These are phyloP conservation scores for Nysson spinosus DNA, from an alignment of 2,888 invertebrate species.

Conservation along the genomic window DNA sequence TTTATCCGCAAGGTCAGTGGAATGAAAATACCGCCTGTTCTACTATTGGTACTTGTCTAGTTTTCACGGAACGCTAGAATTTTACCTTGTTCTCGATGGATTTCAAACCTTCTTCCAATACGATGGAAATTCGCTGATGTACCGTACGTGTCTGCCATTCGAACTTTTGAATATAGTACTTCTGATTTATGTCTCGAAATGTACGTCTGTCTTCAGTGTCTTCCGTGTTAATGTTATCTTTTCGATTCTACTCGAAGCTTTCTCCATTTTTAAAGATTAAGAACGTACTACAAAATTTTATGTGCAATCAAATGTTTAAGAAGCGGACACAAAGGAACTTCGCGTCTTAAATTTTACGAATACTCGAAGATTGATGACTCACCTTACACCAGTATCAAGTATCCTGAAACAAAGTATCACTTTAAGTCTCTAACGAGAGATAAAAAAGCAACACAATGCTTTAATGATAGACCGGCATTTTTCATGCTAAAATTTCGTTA, in stretches of 20 bases:
- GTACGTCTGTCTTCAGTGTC: slow-evolving; percentile 37
- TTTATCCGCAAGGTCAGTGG: slow-evolving; percentile 39
- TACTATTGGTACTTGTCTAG: slow-evolving; percentile 6
- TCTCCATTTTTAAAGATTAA: too few relatives aligned
- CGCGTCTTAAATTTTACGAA: slow-evolving; percentile 48
- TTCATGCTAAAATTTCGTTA: too few relatives aligned
- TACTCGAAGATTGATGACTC: slow-evolving; percentile 32
- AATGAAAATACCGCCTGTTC: slow-evolving; percentile 36
- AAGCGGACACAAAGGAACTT: too few relatives aligned
- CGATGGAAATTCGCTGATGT: slow-evolving; percentile 24
- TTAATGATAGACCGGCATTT: too few relatives aligned
- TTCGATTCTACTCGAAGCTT: too few relatives aligned
- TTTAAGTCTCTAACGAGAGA: too few relatives aligned
- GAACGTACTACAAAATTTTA: too few relatives aligned
- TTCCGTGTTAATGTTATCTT: slow-evolving; percentile 44
- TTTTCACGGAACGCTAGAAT: slow-evolving; percentile 47
- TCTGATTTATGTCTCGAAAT: slow-evolving; percentile 60
- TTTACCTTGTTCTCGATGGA: slow-evolving; percentile 39
- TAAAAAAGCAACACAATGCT: too few relatives aligned
- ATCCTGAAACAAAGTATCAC: too few relatives aligned
- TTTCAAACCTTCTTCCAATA: slow-evolving; percentile 27
- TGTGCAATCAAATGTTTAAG: too few relatives aligned
- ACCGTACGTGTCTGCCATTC: slow-evolving; percentile 8
- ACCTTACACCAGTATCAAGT: too few relatives aligned
- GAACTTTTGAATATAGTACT: slow-evolving; percentile 56